These are phyloP conservation scores for Notocelia uddmanniana DNA, from an alignment of 2,888 invertebrate species.

Conservation along the genomic window DNA sequence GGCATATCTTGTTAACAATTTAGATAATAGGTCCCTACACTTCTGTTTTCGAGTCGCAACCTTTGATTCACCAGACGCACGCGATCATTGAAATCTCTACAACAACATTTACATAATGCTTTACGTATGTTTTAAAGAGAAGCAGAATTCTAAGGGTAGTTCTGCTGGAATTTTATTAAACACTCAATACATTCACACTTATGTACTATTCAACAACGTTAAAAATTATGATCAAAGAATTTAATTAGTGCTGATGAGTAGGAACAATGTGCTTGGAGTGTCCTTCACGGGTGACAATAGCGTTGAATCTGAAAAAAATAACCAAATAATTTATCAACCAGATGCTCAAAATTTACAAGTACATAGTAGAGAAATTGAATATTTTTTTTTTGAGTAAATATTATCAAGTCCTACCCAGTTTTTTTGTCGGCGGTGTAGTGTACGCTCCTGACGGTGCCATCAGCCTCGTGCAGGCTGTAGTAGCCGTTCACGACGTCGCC, in stretches of 20 bases:
- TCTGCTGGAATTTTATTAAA: not conserved
- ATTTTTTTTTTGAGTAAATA: not conserved
- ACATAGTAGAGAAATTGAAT: no score
- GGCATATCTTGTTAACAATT: no score
- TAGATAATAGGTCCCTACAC: no score
- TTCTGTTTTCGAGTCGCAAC: no score
- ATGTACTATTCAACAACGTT: not conserved
- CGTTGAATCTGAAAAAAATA: conserved; percentile 35
- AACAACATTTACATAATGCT: no score
- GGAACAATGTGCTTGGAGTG: conserved; percentile 48
- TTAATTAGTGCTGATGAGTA: conserved; percentile 44
- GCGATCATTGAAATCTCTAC: not conserved
- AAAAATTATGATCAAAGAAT: not conserved
- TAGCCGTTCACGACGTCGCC: conserved; percentile 68
- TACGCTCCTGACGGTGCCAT: conserved; percentile 50
- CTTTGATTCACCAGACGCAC: no score
- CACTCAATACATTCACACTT: conserved; percentile 1
- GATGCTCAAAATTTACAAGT: not conserved
- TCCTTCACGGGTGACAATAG: conserved; percentile 41
- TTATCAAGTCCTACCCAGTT: conserved; percentile 55
- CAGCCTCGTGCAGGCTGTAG: conserved; percentile 54
- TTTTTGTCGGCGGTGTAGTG: conserved; percentile 52
- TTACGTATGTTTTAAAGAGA: no score
- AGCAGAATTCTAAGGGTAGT: no score
- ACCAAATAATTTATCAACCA: not conserved